Base-by-base conservation (phyloP, 2,888 invertebrate genomes). In the Daptonema setosum region DNA sequence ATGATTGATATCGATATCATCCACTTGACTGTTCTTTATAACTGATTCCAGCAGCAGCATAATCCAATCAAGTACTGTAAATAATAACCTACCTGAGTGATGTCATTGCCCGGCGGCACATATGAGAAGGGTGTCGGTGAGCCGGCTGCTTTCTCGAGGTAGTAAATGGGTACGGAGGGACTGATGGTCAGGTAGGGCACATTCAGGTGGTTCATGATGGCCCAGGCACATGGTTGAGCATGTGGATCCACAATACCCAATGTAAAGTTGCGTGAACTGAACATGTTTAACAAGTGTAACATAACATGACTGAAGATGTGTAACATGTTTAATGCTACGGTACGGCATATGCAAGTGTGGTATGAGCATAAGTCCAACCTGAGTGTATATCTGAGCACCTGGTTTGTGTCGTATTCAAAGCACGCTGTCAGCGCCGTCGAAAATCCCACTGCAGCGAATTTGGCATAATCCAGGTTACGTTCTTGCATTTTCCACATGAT, bases 171-270 rank as follows among this genome's bases (percentile, higher is more conserved):
- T 3, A 52, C 22, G 22, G 20, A n/a, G 8, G 52, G 52, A 2
- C 29, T 8, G 8, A 52, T 2, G 29, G 30, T 52, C 8, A 29
- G 8, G 30, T 52, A 52, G 2, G 52, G 52, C 2, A 52, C 2
- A 5, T 8, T 14, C 30, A 52, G 30, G 25, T 28, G 8, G 35
- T 52, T 52, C 52, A 29, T 29, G 2, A 29, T n/a, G 3, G 26
- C 26, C 52, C 52, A 52, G 20, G 52, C 52, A 30, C 52, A 52
- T 22, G 52, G 52, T n/a, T 52, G 30, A 5, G 29, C 52, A n/a
- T 52, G 52, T n/a, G 52, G 52, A n/a, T 52, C 52, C 20, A 52
- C n/a, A 11, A 52, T 52, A 5, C 29, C 52, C 11, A 52, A 30
- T 14, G 22, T 28, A 30, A 30, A 52, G 24, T 26, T n/a, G 22